phyloP scores from a whole-genome alignment of 2,888 invertebrate species.

The Stegophylla sp. region DNA sequence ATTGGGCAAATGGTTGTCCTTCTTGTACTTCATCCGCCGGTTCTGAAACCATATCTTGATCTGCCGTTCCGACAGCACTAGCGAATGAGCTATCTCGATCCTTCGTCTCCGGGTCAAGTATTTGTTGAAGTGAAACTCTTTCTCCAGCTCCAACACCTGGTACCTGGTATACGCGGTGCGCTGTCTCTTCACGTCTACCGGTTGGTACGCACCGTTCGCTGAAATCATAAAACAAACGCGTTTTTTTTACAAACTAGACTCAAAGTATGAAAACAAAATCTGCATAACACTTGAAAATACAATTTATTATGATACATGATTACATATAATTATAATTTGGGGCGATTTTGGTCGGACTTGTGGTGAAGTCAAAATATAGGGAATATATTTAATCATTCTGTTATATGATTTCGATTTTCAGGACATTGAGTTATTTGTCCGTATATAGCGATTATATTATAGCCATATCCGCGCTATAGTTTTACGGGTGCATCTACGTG shows the following conservation, averaged over 20 bases:
- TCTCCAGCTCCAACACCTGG: conserved; percentile 96
- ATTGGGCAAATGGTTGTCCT: conserved; percentile 87
- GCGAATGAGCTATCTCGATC: conserved; percentile 96
- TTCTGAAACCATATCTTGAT: conserved; percentile 91
- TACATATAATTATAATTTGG: no score
- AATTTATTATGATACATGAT: no score
- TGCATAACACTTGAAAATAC: no score
- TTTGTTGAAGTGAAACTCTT: conserved; percentile 97
- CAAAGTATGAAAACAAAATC: no score
- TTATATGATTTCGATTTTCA: no score
- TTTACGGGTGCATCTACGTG: no score
- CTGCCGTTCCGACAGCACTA: conserved; percentile 89
- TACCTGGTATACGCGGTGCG: conserved; percentile 97
- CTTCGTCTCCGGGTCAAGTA: conserved; percentile 93
- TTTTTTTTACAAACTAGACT: no score
- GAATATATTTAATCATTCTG: no score
- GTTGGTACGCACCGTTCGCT: conserved; percentile 87
- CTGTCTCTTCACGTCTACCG: conserved; percentile 94
- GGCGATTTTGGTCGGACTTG: no score
- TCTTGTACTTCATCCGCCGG: conserved; percentile 85
- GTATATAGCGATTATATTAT: no score
- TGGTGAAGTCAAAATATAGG: no score
- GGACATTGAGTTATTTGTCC: no score
- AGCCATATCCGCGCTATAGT: background rate
- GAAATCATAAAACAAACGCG: conserved; percentile 62